Evolutionary conservation across 2,888 invertebrate genomes (phyloP), one percentile per base, ranked within the genome.

Genomic region (Drosophila rubida): DNA sequence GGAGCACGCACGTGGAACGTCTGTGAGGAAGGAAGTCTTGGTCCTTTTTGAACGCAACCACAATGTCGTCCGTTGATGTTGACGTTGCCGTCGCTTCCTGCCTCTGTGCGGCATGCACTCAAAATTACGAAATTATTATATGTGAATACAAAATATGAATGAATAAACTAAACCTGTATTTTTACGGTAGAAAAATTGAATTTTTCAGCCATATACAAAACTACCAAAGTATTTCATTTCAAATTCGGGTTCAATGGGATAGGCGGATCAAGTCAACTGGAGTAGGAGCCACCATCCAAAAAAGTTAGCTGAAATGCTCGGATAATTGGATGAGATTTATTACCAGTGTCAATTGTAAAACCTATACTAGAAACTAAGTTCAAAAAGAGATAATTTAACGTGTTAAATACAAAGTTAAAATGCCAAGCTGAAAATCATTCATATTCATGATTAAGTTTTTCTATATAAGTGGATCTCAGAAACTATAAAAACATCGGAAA

Each of bases 181-280:
- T 78, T 70, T 77, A 75, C 39, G 88, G 80, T 78, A 62, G 81
- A 66, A 63, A 69, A 82, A 79, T 83, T 67, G 41, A 86, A 83
- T 72, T 85, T 75, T 87, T 75, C 77, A 67, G 64, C 82, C 60
- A 77, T 57, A 67, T 76, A 57, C 49, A 44, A 75, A 55, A 63
- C 5, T 2, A 2, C 8, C 4, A 41, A 9, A 2, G 7, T 14
- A 2, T 13, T 30, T 30, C 8, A 8, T 11, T 13, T 35, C 1
- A 35, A 37, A 13, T 37, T 37, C 2, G 5, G n/a, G n/a, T n/a
- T n/a, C n/a, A n/a, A n/a, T 13, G 35, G 35, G n/a, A 30, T 0
- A 30, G 11, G 13, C 0, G 19, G 19, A 19, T 19, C 19, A n/a
- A n/a, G n/a, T n/a, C n/a, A n/a, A n/a, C n/a, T n/a, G n/a, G n/a